Percentiles rank a stretch among this genome's conserved stretches.
These are phyloP conservation scores for Ochotona princeps DNA, from an alignment of 2,113 vertebrate species.

Conservation along the genomic window DNA sequence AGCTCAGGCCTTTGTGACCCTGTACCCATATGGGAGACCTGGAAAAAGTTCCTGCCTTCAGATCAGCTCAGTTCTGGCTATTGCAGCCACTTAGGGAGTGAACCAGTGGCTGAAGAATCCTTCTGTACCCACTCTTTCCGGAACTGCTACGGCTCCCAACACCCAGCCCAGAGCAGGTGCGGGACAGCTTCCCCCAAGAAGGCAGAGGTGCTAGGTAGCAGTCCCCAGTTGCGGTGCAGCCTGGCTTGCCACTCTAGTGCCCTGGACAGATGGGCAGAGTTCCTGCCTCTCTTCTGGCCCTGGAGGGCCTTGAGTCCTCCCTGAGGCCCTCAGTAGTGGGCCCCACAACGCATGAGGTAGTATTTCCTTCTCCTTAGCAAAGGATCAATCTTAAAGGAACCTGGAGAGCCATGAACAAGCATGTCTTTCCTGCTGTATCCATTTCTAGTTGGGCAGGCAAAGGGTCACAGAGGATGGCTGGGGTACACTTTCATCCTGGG, in stretches of 20 bases:
- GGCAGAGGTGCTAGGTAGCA: neutral
- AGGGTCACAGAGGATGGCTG: slow-evolving; percentile 37
- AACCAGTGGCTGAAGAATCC: too few species aligned
- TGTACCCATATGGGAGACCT: too few species aligned
- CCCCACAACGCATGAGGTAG: neutral
- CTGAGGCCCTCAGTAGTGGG: neutral
- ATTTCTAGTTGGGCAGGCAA: slow-evolving; percentile 49
- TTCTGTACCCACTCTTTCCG: too few species aligned
- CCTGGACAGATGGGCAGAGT: neutral
- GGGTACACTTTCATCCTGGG: neutral
- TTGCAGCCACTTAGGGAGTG: too few species aligned
- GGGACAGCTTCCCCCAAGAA: neutral
- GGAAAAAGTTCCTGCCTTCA: too few species aligned
- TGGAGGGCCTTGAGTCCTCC: neutral
- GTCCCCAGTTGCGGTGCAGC: neutral
- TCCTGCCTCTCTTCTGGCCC: neutral
- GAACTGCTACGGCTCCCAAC: neutral
- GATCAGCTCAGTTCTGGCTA: too few species aligned
- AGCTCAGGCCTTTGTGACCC: too few species aligned
- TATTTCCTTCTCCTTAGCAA: slow-evolving; percentile 25
- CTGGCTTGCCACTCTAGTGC: neutral
- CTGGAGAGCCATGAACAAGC: slow-evolving; percentile 42
- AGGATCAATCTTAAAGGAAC: slow-evolving; percentile 14
- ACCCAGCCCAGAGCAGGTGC: neutral
- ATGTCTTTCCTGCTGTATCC: slow-evolving; percentile 58